A percentile compares a stretch with the other conserved stretches of the same genome.
phyloP scores from a whole-genome alignment of 2,888 invertebrate genomes.

The Athrips mouffetella region DNA sequence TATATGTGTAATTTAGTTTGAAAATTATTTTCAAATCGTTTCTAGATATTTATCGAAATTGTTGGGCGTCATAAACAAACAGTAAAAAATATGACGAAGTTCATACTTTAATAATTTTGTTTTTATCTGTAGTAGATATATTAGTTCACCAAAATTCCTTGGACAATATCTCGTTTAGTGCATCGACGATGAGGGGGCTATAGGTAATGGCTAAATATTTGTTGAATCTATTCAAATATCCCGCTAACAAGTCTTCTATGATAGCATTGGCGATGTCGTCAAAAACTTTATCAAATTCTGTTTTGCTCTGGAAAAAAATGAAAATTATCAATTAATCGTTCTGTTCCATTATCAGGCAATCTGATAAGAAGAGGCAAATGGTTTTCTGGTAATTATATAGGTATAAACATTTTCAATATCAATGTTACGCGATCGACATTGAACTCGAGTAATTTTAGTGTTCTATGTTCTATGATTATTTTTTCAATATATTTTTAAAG shows the following conservation, averaged over 20 bases:
- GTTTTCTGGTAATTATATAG: no score
- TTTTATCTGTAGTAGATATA: background rate
- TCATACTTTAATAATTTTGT: background rate
- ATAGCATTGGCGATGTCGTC: constrained; percentile 50
- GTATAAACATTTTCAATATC: no score
- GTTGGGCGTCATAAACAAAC: background rate
- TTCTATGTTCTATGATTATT: no score
- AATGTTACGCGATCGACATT: no score
- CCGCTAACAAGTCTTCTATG: constrained; percentile 44
- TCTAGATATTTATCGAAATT: constrained; percentile 1
- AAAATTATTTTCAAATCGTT: background rate
- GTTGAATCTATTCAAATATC: constrained; percentile 47
- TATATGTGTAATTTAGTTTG: background rate
- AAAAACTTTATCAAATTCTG: constrained; percentile 50
- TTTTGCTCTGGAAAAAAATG: constrained; percentile 42
- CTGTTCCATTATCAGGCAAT: no score
- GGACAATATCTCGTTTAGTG: constrained; percentile 35
- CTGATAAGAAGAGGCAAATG: no score
- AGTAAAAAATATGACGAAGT: background rate
- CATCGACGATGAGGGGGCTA: constrained; percentile 24
- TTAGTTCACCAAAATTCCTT: background rate
- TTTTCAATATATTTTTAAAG: no score
- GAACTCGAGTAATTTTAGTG: no score
- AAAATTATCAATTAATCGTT: no score
- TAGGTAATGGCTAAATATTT: constrained; percentile 32